Evolutionary conservation across 2,888 invertebrate genomes (phyloP).

Genomic region (Ochropacha duplaris): DNA sequence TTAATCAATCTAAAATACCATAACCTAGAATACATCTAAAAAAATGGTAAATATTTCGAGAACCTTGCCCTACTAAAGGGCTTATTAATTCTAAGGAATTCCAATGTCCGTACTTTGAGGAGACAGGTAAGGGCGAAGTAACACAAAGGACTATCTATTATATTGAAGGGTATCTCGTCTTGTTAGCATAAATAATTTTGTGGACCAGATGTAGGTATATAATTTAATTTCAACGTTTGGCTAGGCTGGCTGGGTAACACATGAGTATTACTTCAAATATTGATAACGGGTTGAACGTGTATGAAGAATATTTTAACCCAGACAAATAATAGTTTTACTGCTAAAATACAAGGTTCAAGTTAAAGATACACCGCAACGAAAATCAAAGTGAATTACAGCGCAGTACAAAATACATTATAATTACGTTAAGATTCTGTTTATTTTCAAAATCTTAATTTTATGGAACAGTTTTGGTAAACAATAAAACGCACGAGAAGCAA

Average conservation of each 20-base stretch:
- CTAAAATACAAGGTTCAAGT: too few relatives aligned
- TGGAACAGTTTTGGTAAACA: too few relatives aligned
- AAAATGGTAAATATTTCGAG: slow-evolving; percentile 59
- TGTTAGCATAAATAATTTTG: slow-evolving; percentile 58
- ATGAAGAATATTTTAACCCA: not conserved
- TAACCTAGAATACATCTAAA: too few relatives aligned
- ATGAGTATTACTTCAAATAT: not conserved
- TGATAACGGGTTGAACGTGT: not conserved
- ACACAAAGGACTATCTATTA: slow-evolving; percentile 61
- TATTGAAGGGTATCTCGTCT: slow-evolving; percentile 47
- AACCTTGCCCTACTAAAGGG: slow-evolving; percentile 52
- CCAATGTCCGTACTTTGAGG: slow-evolving; percentile 55
- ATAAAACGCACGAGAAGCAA: too few relatives aligned
- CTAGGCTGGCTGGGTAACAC: slow-evolving; percentile 2
- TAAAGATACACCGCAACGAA: too few relatives aligned
- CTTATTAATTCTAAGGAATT: slow-evolving; percentile 69
- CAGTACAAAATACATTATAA: too few relatives aligned
- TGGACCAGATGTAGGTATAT: slow-evolving; percentile 29
- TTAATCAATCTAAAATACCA: too few relatives aligned
- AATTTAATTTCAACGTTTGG: slow-evolving; percentile 8
- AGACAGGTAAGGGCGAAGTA: slow-evolving; percentile 51
- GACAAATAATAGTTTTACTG: not conserved
- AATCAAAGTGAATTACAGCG: too few relatives aligned
- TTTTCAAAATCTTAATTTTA: too few relatives aligned
- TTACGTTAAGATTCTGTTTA: too few relatives aligned